Evolutionary conservation across 1,140 invertebrate genomes (phyloP).

Genomic region (Capitella teleta): DNA sequence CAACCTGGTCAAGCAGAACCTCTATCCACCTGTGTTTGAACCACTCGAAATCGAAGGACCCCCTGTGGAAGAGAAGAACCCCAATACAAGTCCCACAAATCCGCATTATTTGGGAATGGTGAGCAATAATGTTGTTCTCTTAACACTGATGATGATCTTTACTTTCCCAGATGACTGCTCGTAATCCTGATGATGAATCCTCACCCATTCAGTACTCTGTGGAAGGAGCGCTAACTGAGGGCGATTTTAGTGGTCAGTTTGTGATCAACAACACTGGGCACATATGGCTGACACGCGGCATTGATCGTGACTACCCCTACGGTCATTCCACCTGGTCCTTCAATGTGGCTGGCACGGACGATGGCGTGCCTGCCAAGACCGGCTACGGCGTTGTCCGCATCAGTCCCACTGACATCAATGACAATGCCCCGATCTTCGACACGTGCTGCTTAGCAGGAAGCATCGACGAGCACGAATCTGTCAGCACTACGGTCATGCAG

Average conservation of each 20-base stretch:
- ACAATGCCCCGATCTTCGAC: constrained; percentile 11
- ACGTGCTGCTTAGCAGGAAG: constrained; percentile 6
- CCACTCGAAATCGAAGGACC: neutral
- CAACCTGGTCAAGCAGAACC: neutral
- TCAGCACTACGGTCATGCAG: constrained; percentile 10
- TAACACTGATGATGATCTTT: no score
- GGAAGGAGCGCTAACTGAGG: no score
- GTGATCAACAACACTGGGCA: no score
- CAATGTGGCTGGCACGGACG: constrained; percentile 5
- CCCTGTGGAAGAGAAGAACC: neutral
- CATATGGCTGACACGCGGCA: neutral
- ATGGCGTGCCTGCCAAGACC: neutral
- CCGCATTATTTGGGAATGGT: no score
- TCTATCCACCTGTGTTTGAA: constrained; percentile 9
- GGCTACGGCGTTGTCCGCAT: constrained; percentile 10
- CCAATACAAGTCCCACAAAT: no score
- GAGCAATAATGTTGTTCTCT: no score
- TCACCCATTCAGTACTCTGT: no score
- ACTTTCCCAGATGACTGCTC: constrained; percentile 2
- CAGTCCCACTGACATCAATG: constrained; percentile 11
- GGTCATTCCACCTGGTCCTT: constrained; percentile 7
- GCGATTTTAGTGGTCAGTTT: no score
- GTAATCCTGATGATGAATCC: constrained; percentile 5
- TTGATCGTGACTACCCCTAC: constrained; percentile 10
- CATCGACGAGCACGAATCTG: constrained; percentile 1